A percentile compares a stretch with the other conserved stretches of the same genome.
Evolutionary conservation across 2,113 vertebrate species (phyloP).

Genomic region (Salminus brasiliensis): DNA sequence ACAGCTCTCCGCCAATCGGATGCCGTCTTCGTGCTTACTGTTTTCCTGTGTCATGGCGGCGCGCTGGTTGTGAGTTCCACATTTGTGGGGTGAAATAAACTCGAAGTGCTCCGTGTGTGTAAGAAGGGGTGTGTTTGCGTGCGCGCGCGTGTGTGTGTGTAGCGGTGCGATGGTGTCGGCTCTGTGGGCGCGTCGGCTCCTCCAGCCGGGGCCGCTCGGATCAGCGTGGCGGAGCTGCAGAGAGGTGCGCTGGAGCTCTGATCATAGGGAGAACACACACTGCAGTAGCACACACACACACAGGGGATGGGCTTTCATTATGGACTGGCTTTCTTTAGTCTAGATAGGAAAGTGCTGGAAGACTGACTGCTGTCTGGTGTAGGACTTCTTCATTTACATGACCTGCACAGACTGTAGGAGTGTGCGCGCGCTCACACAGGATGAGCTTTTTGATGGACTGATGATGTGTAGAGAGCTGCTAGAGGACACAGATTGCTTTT

Average conservation of each 20-base stretch:
- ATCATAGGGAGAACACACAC: not conserved
- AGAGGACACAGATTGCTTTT: no score
- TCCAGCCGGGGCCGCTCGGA: not conserved
- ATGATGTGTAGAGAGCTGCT: no score
- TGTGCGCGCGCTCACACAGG: no score
- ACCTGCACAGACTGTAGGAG: no score
- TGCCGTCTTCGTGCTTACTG: not conserved
- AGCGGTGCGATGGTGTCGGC: not conserved
- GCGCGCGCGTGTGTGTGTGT: not conserved
- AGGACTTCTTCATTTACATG: no score
- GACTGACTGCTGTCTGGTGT: no score
- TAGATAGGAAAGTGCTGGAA: not conserved
- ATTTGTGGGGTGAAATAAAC: not conserved
- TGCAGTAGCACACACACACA: not conserved
- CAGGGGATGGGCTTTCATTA: not conserved
- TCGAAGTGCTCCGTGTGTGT: not conserved
- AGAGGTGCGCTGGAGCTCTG: not conserved
- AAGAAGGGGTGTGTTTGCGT: not conserved
- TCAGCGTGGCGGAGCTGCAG: not conserved
- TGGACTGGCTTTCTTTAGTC: not conserved
- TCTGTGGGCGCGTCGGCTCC: not conserved
- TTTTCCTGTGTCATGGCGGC: conserved; percentile 3
- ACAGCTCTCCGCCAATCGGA: not conserved
- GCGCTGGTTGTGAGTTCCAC: not conserved
- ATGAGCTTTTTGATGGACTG: no score